phyloP scores from a whole-genome alignment of 2,797 vertebrate species.

The Chaetophractus vellerosus region DNA sequence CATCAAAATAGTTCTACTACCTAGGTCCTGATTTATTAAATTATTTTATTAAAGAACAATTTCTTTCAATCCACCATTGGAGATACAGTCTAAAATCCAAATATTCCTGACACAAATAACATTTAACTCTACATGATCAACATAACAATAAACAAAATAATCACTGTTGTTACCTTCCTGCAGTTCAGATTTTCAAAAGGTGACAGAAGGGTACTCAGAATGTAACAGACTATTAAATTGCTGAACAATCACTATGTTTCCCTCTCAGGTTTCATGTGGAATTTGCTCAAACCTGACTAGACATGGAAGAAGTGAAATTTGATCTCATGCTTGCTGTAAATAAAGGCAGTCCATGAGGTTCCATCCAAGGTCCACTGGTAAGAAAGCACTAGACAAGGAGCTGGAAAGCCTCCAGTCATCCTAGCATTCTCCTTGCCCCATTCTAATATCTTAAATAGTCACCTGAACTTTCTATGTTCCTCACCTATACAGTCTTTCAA shows the following conservation, averaged over 20 bases:
- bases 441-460: background rate
- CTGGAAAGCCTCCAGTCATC: background rate
- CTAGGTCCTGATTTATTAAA: constrained; percentile 59
- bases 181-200: constrained; percentile 12
- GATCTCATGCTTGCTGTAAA: background rate
- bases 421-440: rapidly evolving
- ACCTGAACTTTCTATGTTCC: background rate
- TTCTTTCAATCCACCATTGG: background rate
- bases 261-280: background rate
- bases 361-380: background rate
- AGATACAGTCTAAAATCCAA: constrained; percentile 36
- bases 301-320: constrained; percentile 29
- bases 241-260: background rate
- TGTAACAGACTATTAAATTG: background rate
- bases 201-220: background rate
- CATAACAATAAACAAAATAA: constrained; percentile 47
- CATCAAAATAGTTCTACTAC: constrained; percentile 42
- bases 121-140: constrained; percentile 12
- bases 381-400: background rate
- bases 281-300: background rate
- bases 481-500: background rate
- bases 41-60: constrained; percentile 51
- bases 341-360: background rate
- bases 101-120: background rate
- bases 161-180: background rate